phyloP scores from a whole-genome alignment of 1,140 invertebrate genomes.

The Varroa destructor region DNA sequence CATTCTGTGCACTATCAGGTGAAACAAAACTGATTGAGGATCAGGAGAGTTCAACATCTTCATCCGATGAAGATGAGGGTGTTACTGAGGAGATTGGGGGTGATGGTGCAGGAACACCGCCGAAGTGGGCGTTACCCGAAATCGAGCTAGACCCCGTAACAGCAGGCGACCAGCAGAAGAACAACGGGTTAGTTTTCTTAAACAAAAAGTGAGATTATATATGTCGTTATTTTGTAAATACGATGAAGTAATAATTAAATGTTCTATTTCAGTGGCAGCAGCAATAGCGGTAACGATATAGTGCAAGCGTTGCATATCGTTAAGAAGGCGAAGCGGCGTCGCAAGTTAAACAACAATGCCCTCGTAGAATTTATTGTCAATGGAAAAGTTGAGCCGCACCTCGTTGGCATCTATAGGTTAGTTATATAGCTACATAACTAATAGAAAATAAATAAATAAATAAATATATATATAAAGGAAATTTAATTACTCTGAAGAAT shows the following conservation, averaged over 20 bases:
- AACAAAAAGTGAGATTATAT: no score
- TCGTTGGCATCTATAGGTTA: slow-evolving; percentile 13
- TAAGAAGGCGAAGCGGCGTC: background rate
- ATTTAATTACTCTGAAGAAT: no score
- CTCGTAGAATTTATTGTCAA: slow-evolving; percentile 8
- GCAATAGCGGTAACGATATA: no score
- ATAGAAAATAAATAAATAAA: no score
- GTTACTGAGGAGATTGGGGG: background rate
- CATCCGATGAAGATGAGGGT: slow-evolving; percentile 6
- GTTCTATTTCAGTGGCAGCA: no score
- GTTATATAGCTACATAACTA: no score
- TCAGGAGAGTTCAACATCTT: slow-evolving; percentile 13
- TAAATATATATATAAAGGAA: no score
- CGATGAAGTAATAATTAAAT: no score
- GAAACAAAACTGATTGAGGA: slow-evolving; percentile 24
- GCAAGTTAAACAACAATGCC: slow-evolving; percentile 3
- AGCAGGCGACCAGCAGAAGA: no score
- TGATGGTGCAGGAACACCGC: background rate
- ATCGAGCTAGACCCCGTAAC: background rate
- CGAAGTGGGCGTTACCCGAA: background rate
- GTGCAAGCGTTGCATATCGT: no score
- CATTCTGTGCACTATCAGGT: background rate
- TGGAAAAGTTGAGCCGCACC: slow-evolving; percentile 15
- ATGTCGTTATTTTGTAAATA: no score
- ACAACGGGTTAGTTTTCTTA: no score